phyloP scores from a whole-genome alignment of 2,888 invertebrate genomes.

The Cephus runcator region DNA sequence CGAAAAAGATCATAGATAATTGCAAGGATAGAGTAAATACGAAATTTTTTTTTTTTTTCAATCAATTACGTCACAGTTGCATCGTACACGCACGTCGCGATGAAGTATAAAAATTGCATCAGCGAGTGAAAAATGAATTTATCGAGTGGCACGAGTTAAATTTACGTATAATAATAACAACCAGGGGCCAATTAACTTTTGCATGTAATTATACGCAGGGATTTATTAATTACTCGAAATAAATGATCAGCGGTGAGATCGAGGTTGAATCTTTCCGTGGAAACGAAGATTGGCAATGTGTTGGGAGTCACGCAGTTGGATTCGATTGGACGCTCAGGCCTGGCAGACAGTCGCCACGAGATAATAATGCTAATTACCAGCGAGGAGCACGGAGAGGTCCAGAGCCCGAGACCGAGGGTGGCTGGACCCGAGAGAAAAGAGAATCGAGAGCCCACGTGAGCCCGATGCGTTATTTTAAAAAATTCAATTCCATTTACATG shows the following conservation, averaged over 20 bases:
- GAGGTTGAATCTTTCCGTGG: conserved; percentile 31
- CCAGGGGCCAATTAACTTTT: not conserved
- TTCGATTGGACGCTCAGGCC: conserved; percentile 19
- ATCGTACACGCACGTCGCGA: not conserved
- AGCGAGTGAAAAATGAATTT: not conserved
- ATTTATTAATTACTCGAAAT: not conserved
- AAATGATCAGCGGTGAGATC: conserved; percentile 31
- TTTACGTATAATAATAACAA: not conserved
- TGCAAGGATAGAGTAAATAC: not conserved
- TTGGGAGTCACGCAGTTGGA: conserved; percentile 31
- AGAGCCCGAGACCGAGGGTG: not conserved
- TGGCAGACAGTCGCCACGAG: conserved; percentile 35
- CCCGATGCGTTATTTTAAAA: conserved; percentile 45
- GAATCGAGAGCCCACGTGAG: not conserved
- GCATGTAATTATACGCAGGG: not conserved
- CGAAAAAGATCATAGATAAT: conserved; percentile 9
- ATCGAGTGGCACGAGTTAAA: not conserved
- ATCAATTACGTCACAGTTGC: not conserved
- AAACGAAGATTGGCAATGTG: conserved; percentile 6
- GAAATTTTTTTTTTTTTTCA: no score
- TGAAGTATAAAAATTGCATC: not conserved
- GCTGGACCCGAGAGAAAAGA: not conserved
- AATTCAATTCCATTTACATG: conserved; percentile 53
- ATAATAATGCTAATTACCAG: conserved; percentile 52
- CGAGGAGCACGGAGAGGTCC: conserved; percentile 28